Conservation (phyloP, 2,888 invertebrate species). For the Dusona sp. region DNA sequence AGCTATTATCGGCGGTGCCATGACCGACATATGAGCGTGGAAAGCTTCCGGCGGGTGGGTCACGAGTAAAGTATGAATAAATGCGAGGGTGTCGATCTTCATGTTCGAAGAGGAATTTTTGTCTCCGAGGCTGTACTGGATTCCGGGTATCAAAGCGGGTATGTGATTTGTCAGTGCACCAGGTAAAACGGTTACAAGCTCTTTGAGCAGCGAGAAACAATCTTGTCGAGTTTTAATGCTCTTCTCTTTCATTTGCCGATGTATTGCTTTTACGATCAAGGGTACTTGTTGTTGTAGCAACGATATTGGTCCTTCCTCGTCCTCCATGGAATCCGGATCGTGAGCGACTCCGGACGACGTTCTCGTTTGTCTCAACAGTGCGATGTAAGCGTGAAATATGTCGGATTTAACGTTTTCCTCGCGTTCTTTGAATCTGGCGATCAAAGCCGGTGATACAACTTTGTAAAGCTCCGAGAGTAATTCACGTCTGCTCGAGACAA, state of each 20-base stretch:
- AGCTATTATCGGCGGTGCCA: constrained; percentile 94
- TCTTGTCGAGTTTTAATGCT: constrained; percentile 96
- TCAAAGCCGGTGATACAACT: constrained; percentile 95
- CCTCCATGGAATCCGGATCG: constrained; percentile 90
- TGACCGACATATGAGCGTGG: constrained; percentile 91
- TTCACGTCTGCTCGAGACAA: constrained; percentile 96
- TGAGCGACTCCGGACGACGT: constrained; percentile 88
- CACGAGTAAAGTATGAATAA: constrained; percentile 93
- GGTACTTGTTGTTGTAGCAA: constrained; percentile 88
- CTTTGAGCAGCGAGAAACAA: constrained; percentile 95
- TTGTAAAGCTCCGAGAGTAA: constrained; percentile 95
- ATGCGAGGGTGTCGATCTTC: constrained; percentile 98
- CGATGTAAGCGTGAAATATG: constrained; percentile 98
- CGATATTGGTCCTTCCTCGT: constrained; percentile 89
- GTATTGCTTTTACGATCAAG: constrained; percentile 94
- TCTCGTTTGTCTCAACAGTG: constrained; percentile 95
- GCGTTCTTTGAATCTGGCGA: constrained; percentile 97
- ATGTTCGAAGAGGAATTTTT: constrained; percentile 98
- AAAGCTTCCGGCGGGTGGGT: constrained; percentile 93
- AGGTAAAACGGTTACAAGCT: constrained; percentile 95
- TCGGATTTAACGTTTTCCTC: constrained; percentile 99
- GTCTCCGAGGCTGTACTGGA: constrained; percentile 95
- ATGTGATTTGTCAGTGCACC: constrained; percentile 95
- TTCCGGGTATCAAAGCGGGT: constrained; percentile 94
- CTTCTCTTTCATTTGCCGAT: constrained; percentile 94